Percentiles rank a stretch among this genome's conserved stretches.
phyloP scores from a whole-genome alignment of 2,113 vertebrate species.

The Oryzias curvinotus region DNA sequence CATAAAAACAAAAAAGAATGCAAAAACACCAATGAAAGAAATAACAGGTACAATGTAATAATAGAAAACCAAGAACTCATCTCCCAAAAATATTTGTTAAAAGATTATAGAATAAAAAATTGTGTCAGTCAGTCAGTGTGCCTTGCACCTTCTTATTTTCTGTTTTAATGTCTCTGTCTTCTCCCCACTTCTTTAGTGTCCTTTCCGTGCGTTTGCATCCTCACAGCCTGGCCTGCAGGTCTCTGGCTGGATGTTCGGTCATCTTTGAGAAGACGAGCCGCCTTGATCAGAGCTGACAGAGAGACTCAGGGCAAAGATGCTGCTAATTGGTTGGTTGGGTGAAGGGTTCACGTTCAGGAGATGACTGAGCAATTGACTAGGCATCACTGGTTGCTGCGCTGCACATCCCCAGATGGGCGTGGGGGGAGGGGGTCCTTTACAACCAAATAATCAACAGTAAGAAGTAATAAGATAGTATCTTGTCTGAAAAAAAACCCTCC shows the following conservation, averaged over 20 bases:
- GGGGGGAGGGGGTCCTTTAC: neutral
- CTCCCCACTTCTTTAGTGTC: neutral
- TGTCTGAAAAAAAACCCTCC: too few species aligned
- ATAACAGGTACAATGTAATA: too few species aligned
- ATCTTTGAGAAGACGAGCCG: conserved; percentile 26
- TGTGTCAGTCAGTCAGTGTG: too few species aligned
- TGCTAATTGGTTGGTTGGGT: conserved; percentile 33
- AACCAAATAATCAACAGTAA: neutral
- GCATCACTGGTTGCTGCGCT: conserved; percentile 15
- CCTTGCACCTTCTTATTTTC: neutral
- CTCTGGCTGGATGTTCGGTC: conserved; percentile 28
- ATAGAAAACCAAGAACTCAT: too few species aligned
- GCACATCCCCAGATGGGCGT: neutral
- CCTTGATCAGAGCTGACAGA: conserved; percentile 51
- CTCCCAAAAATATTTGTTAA: too few species aligned
- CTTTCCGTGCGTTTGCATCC: conserved; percentile 6
- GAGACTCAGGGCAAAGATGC: conserved; percentile 33
- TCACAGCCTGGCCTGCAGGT: conserved; percentile 14
- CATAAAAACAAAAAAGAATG: too few species aligned
- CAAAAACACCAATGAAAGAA: too few species aligned
- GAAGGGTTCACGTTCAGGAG: neutral
- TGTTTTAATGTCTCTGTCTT: rapidly evolving
- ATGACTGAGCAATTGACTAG: conserved; percentile 25
- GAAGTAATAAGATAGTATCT: neutral
- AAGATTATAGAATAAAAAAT: neutral